Conservation (phyloP, 2,113 vertebrate species). For the Dipodomys stephensi region DNA sequence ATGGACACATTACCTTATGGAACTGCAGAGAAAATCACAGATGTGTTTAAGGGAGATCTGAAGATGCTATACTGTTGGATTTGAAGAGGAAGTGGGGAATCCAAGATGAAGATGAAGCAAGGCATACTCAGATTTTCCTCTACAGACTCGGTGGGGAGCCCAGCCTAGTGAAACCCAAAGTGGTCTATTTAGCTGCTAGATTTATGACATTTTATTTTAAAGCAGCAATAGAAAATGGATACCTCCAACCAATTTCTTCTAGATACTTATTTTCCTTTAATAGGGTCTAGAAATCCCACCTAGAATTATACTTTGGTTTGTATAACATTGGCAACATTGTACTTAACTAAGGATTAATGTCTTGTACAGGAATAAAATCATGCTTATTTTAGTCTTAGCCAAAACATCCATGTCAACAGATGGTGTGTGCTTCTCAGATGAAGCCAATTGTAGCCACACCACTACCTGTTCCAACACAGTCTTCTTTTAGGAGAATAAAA, state of each 20-base stretch:
- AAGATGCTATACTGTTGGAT: not conserved
- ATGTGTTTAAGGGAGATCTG: not conserved
- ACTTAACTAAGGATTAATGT: not conserved
- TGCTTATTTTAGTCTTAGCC: not conserved
- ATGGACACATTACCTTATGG: not conserved
- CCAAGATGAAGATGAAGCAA: too few species aligned
- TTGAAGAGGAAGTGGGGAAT: not conserved
- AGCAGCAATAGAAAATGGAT: not conserved
- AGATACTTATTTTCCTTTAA: not conserved
- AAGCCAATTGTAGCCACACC: not conserved
- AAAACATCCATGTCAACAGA: not conserved
- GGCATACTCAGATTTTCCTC: not conserved
- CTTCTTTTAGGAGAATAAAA: constrained; percentile 1
- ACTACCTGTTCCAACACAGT: not conserved
- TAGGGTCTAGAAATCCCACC: not conserved
- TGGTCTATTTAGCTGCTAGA: not conserved
- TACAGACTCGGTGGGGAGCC: not conserved
- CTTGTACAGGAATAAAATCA: not conserved
- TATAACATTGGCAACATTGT: not conserved
- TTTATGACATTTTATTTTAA: not conserved
- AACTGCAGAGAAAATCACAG: not conserved
- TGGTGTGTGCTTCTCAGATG: not conserved
- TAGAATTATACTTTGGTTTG: not conserved
- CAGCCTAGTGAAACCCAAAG: not conserved
- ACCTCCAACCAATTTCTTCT: not conserved